Evolutionary conservation across 1,140 invertebrate genomes (phyloP).

Genomic region (Ericerus pela): DNA sequence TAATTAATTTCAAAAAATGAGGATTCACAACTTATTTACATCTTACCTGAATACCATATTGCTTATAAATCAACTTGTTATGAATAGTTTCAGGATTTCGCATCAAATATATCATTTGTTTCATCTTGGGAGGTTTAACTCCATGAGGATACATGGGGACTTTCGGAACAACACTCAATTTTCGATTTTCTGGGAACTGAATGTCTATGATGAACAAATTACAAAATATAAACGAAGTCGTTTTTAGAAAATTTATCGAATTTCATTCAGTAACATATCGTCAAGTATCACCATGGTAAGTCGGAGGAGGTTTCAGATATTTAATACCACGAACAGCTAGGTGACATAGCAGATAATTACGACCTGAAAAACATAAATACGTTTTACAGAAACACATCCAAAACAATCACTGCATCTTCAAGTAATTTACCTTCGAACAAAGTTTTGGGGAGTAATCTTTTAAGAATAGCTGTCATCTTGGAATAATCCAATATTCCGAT

Average conservation of each 20-base stretch:
- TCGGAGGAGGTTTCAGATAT: slow-evolving; percentile 15
- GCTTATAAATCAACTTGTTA: slow-evolving; percentile 68
- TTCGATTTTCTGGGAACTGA: slow-evolving; percentile 52
- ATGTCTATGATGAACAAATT: slow-evolving; percentile 22
- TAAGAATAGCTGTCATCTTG: no score
- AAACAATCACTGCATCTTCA: no score
- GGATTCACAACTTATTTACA: slow-evolving; percentile 19
- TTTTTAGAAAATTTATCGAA: not conserved
- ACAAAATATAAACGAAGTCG: not conserved
- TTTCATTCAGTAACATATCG: not conserved
- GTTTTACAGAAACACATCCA: no score
- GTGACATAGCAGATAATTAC: no score
- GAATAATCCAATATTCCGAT: no score
- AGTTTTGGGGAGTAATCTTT: no score
- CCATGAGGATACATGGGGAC: slow-evolving; percentile 49
- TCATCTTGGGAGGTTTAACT: slow-evolving; percentile 62
- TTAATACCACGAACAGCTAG: slow-evolving; percentile 15
- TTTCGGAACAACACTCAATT: slow-evolving; percentile 50
- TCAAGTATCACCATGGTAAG: slow-evolving; percentile 17
- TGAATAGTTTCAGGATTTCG: slow-evolving; percentile 76
- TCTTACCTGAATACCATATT: slow-evolving; percentile 81
- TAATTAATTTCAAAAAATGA: not conserved
- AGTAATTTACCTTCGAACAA: no score
- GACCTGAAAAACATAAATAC: no score
- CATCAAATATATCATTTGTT: slow-evolving; percentile 63